Evolutionary conservation across 1,140 invertebrate species (phyloP).

Genomic region (Maniola jurtina): DNA sequence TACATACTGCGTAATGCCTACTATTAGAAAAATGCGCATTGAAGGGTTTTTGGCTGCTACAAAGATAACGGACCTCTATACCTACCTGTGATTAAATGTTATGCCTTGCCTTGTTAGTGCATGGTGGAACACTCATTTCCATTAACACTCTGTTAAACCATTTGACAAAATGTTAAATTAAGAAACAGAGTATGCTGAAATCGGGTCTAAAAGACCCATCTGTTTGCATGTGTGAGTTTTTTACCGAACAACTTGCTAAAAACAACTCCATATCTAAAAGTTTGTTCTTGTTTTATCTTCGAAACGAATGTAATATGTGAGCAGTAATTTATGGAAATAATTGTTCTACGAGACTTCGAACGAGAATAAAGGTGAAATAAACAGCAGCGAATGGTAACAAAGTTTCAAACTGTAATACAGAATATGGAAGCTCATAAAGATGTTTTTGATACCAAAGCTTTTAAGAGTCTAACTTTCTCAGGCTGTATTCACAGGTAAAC

Average conservation of each 20-base stretch:
- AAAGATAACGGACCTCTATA: too few species aligned
- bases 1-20: too few species aligned
- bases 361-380: background rate
- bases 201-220: too few species aligned
- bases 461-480: background rate
- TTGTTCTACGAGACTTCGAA: background rate
- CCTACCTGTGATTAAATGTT: too few species aligned
- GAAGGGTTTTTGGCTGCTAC: too few species aligned
- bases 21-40: too few species aligned
- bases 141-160: too few species aligned
- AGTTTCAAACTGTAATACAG: constrained; percentile 5
- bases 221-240: background rate
- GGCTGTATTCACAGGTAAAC: too few species aligned
- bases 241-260: background rate
- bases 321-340: constrained; percentile 9
- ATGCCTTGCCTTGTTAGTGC: too few species aligned
- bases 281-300: constrained; percentile 12
- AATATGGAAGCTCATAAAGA: background rate
- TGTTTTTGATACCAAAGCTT: background rate
- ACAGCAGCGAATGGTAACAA: background rate
- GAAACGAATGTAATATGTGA: constrained; percentile 11
- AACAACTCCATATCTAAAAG: constrained; percentile 2
- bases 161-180: too few species aligned
- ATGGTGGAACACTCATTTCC: too few species aligned
- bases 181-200: too few species aligned